phyloP scores from a whole-genome alignment of 2,113 vertebrate species.

The Lamprotornis superbus region DNA sequence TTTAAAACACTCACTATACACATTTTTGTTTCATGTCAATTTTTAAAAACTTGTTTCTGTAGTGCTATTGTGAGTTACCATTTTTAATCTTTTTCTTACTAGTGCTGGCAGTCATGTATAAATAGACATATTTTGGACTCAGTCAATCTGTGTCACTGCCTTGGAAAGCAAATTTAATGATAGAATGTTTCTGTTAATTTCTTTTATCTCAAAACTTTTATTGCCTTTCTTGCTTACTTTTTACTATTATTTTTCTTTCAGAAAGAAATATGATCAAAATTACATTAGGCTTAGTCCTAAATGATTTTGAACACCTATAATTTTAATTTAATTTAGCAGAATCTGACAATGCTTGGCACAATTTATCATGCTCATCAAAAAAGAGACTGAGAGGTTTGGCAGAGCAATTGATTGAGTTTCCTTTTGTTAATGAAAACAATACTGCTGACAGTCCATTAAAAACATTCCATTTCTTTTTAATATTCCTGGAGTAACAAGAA shows the following conservation, averaged over 20 bases:
- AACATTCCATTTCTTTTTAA: conserved; percentile 24
- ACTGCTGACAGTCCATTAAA: conserved; percentile 38
- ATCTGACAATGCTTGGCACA: conserved; percentile 12
- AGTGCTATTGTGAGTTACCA: not conserved
- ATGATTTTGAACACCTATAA: conserved; percentile 40
- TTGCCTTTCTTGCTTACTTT: conserved; percentile 9
- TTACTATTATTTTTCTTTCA: not conserved
- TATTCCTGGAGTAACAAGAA: conserved; percentile 22
- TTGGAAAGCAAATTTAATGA: conserved; percentile 3
- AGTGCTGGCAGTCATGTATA: not conserved
- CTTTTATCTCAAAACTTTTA: not conserved
- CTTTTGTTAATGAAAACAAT: conserved; percentile 62
- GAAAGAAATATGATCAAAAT: conserved; percentile 5
- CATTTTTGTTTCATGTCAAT: not conserved
- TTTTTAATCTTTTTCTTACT: not conserved
- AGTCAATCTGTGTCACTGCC: not conserved
- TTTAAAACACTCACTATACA: not conserved
- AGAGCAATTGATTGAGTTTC: conserved; percentile 49
- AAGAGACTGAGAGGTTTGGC: conserved; percentile 28
- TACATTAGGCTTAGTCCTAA: not conserved
- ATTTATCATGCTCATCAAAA: conserved; percentile 43
- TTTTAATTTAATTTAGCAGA: conserved; percentile 34
- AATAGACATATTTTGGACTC: not conserved
- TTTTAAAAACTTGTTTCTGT: not conserved
- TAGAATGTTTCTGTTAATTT: not conserved